phyloP scores from a whole-genome alignment of 1,140 invertebrate genomes.

The Zaprionus capensis region DNA sequence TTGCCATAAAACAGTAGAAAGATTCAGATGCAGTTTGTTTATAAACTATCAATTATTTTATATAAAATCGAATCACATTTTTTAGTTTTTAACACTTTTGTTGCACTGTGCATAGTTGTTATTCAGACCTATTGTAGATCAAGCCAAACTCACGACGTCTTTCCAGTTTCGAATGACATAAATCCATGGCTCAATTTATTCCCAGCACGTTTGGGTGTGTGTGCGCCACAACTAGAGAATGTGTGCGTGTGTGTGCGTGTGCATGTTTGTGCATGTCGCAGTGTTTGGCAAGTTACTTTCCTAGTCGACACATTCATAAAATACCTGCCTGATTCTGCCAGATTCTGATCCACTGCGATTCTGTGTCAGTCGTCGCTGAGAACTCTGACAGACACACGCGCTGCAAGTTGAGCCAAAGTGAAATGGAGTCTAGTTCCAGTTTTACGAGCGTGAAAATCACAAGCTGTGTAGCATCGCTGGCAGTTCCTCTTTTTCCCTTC shows the following conservation, averaged over 20 bases:
- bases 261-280: conserved; percentile 27
- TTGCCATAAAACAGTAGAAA: too few species aligned
- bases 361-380: conserved; percentile 58
- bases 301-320: conserved; percentile 14
- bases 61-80: too few species aligned
- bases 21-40: too few species aligned
- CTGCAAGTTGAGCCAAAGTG: conserved; percentile 52
- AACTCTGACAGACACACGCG: conserved; percentile 40
- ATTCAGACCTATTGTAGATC: conserved; percentile 46
- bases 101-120: conserved; percentile 32
- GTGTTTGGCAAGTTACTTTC: conserved; percentile 8
- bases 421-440: conserved; percentile 62
- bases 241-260: conserved; percentile 1
- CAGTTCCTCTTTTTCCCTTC: neutral
- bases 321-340: conserved; percentile 8
- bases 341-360: conserved; percentile 51
- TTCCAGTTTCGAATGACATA: conserved; percentile 71
- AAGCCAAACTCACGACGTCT: conserved; percentile 48
- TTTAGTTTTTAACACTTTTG: neutral
- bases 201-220: conserved; percentile 56
- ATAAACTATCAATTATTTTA: too few species aligned
- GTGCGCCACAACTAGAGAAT: neutral
- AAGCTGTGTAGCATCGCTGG: conserved; percentile 48
- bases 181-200: conserved; percentile 74
- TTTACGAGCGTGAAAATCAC: conserved; percentile 66